A percentile compares a stretch with the other conserved stretches of the same genome.
These are phyloP conservation scores for Poeciliopsis occidentalis DNA, from an alignment of 2,113 vertebrate genomes.

Conservation along the genomic window DNA sequence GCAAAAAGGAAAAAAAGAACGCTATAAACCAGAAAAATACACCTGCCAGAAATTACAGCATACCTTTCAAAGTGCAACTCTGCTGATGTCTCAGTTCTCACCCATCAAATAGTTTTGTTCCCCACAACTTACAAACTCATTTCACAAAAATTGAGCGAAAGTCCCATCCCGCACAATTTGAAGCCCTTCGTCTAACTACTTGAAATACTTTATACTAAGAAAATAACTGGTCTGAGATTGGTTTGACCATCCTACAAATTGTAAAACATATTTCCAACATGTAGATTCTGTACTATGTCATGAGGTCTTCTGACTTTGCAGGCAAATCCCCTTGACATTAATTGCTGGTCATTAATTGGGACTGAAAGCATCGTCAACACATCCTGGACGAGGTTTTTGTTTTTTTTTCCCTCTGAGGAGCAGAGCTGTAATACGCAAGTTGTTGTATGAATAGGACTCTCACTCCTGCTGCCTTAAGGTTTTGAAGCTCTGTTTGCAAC, in stretches of 20 bases:
- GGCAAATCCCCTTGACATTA: slow-evolving; percentile 10
- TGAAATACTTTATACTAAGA: slow-evolving; percentile 13
- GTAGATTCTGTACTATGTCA: slow-evolving; percentile 10
- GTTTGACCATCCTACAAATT: neutral
- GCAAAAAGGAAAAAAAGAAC: slow-evolving; percentile 56
- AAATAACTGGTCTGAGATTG: slow-evolving; percentile 21
- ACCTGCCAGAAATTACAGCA: slow-evolving; percentile 74
- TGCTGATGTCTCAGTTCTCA: slow-evolving; percentile 60
- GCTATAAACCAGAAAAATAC: slow-evolving; percentile 77
- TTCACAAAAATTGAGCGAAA: slow-evolving; percentile 35
- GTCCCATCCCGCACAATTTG: slow-evolving; percentile 33
- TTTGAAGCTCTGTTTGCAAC: slow-evolving; percentile 13
- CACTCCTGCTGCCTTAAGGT: slow-evolving; percentile 5
- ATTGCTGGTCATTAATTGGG: slow-evolving; percentile 39
- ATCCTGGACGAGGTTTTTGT: slow-evolving; percentile 22
- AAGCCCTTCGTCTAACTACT: slow-evolving; percentile 55
- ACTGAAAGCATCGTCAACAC: slow-evolving; percentile 35
- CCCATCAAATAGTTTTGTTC: slow-evolving; percentile 43
- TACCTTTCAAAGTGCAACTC: slow-evolving; percentile 77
- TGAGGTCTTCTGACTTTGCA: slow-evolving; percentile 25
- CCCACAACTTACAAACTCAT: slow-evolving; percentile 21
- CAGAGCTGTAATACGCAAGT: slow-evolving; percentile 26
- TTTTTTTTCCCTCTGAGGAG: slow-evolving; percentile 9
- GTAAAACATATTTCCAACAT: neutral
- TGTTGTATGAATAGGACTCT: slow-evolving; percentile 5